Evolutionary conservation across 92 coral and sea anemone species (phyloP), one percentile per base, ranked within the genome.

Genomic region (Porites divaricata): DNA sequence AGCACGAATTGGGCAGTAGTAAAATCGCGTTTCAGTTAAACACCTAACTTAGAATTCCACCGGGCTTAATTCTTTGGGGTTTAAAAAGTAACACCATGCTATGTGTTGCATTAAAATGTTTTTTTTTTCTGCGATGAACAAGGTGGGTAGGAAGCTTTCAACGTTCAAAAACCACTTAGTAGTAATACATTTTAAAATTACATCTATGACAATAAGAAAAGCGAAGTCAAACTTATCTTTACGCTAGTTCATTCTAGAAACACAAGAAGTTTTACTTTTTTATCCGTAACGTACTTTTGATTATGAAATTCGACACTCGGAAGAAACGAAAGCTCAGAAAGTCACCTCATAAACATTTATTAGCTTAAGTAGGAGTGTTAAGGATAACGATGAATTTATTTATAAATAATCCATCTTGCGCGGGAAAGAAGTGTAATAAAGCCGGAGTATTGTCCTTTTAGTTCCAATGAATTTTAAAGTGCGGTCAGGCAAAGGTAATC

Each of bases 401-500:
- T 78, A 78, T 78, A 17, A 22, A 48, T 9, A 13, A 14, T 48
- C 25, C 21, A 17, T 45, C 5, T 20, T 10, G 9, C 58, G 59
- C 11, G 71, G 22, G 81, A 63, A 69, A 77, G 45, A 15, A 78
- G 83, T 50, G 65, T 22, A 74, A 10, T 54, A 35, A 53, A 61
- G 23, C 7, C 22, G 65, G 45, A 35, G 45, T 6, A 54, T 74
- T 13, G 23, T 48, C 19, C 12, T 51, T 26, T 4, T 2, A 71
- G 9, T 49, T 15, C 67, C 54, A 54, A 67, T 79, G 53, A 79
- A 79, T 71, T 81, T 70, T 59, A 81, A 81, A 70, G 35, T 61
- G 76, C 70, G 69, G 69, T 19, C 68, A 45, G 25, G 50, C 50
- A 72, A 70, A 25, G 73, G 64, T 28, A 11, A 68, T 63, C 70